Percentiles rank a stretch among this genome's conserved stretches.
These are phyloP conservation scores for Sarcophaga peregrina DNA, from an alignment of 1,140 invertebrate genomes.

Conservation along the genomic window DNA sequence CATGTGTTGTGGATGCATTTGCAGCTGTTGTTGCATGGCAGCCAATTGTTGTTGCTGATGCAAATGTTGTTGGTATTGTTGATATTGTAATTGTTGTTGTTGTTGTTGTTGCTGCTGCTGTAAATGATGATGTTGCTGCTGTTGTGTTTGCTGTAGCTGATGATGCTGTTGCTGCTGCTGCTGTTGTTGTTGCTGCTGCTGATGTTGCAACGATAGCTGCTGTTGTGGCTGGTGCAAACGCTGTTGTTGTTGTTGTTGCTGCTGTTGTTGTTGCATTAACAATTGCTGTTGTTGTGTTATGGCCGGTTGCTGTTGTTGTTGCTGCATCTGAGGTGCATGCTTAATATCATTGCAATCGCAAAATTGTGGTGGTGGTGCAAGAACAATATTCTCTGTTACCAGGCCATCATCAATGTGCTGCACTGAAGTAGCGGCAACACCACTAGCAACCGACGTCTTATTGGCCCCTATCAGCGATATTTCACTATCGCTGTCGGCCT, in stretches of 20 bases:
- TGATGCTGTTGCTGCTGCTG: slow-evolving; percentile 7
- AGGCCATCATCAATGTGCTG: slow-evolving; percentile 32
- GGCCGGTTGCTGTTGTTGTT: slow-evolving; percentile 46
- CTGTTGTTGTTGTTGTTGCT: slow-evolving; percentile 37
- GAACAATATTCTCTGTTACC: slow-evolving; percentile 72
- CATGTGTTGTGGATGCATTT: slow-evolving; percentile 54
- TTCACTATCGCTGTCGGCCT: slow-evolving; percentile 77
- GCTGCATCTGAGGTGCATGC: slow-evolving; percentile 56
- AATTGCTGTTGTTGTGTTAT: slow-evolving; percentile 35
- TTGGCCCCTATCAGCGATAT: slow-evolving; percentile 34
- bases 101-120: slow-evolving; percentile 41
- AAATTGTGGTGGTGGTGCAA: slow-evolving; percentile 85
- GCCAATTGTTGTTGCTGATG: slow-evolving; percentile 51
- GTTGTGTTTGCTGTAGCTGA: no score
- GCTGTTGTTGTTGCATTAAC: slow-evolving; percentile 34
- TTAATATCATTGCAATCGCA: slow-evolving; percentile 66
- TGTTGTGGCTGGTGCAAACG: slow-evolving; percentile 32
- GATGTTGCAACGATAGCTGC: not conserved
- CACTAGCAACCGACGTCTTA: slow-evolving; percentile 51
- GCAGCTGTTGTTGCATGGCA: slow-evolving; percentile 50
- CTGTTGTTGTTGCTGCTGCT: not conserved
- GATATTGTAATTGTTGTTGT: slow-evolving; percentile 40
- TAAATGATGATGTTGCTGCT: not conserved
- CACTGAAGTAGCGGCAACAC: slow-evolving; percentile 46
- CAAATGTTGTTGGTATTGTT: slow-evolving; percentile 32